phyloP scores from a whole-genome alignment of 2,888 invertebrate species.

The Bellardia bayeri region DNA sequence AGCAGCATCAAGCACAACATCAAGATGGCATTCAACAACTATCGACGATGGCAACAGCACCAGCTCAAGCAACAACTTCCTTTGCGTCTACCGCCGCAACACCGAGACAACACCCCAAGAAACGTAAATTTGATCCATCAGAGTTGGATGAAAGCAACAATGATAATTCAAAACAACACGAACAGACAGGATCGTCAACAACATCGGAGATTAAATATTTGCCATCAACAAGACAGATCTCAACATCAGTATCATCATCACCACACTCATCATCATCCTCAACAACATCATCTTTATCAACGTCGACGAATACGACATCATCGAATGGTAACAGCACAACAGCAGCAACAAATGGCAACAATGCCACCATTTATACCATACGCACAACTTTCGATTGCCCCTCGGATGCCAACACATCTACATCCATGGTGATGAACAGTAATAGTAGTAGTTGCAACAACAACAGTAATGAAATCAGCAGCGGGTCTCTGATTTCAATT shows the following conservation, averaged over 20 bases:
- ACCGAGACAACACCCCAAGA: slow-evolving; percentile 93
- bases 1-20: slow-evolving; percentile 87
- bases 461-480: slow-evolving; percentile 76
- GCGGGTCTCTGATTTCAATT: slow-evolving; percentile 75
- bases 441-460: slow-evolving; percentile 32
- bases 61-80: slow-evolving; percentile 85
- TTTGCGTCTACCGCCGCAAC: slow-evolving; percentile 73
- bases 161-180: slow-evolving; percentile 76
- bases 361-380: slow-evolving; percentile 62
- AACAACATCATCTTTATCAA: slow-evolving; percentile 40
- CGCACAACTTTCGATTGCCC: slow-evolving; percentile 69
- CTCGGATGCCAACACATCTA: slow-evolving; percentile 55
- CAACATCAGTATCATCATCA: slow-evolving; percentile 54
- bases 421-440: slow-evolving; percentile 28
- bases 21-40: slow-evolving; percentile 53
- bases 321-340: slow-evolving; percentile 52
- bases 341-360: slow-evolving; percentile 63
- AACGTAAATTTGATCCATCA: slow-evolving; percentile 87
- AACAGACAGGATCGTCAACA: slow-evolving; percentile 73
- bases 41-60: slow-evolving; percentile 85
- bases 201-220: slow-evolving; percentile 70
- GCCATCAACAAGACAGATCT: slow-evolving; percentile 71
- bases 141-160: slow-evolving; percentile 81
- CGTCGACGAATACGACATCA: slow-evolving; percentile 49
- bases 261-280: slow-evolving; percentile 19